Evolutionary conservation across 2,888 invertebrate genomes (phyloP).

Genomic region (Nudaria mundana): DNA sequence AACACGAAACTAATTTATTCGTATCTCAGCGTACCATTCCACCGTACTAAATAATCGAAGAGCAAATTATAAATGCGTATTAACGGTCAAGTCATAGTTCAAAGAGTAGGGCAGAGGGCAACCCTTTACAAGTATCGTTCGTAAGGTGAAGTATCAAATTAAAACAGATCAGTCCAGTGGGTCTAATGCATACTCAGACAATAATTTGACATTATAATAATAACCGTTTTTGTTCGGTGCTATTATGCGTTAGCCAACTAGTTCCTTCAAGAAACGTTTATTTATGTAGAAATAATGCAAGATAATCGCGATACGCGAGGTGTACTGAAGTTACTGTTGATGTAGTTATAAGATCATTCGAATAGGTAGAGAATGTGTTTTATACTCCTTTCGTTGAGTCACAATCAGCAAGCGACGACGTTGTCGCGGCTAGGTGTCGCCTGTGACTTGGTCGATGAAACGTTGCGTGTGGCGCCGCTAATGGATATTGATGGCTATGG

Average conservation of each 20-base stretch:
- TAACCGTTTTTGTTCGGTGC: conserved; percentile 41
- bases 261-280: neutral
- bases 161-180: conserved; percentile 55
- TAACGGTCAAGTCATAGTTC: conserved; percentile 82
- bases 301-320: too few relatives aligned
- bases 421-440: conserved; percentile 22
- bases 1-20: conserved; percentile 81
- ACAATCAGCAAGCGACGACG: conserved; percentile 40
- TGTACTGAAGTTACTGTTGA: neutral
- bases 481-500: conserved; percentile 80
- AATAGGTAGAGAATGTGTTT: too few relatives aligned
- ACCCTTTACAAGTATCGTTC: conserved; percentile 65
- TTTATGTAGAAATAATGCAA: too few relatives aligned
- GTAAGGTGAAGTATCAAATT: conserved; percentile 69
- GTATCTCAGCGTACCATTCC: conserved; percentile 67
- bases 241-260: conserved; percentile 5
- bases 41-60: conserved; percentile 76
- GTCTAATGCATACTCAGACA: conserved; percentile 60
- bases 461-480: conserved; percentile 78
- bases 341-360: neutral
- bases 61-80: conserved; percentile 80
- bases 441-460: conserved; percentile 38
- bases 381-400: conserved; percentile 39
- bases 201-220: conserved; percentile 58
- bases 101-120: conserved; percentile 79